A percentile compares a stretch with the other conserved stretches of the same genome.
These are phyloP conservation scores for Hyposoter didymator DNA, from an alignment of 2,888 invertebrate species.

Conservation along the genomic window DNA sequence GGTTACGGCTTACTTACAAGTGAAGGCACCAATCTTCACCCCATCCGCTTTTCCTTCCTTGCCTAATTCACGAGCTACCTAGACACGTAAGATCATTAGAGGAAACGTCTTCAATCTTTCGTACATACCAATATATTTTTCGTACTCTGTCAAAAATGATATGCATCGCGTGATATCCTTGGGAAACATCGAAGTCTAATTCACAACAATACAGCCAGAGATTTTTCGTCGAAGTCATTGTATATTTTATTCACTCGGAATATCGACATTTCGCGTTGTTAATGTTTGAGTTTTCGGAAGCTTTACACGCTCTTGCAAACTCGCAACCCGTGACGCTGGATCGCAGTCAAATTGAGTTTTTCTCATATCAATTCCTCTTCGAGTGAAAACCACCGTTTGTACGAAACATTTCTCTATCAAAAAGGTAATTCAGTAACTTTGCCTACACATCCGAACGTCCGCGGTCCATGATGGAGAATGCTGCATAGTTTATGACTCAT, in stretches of 20 bases:
- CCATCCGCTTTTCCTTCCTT: constrained; percentile 37
- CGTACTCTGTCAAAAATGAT: neutral
- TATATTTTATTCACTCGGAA: neutral
- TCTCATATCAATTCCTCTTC: neutral
- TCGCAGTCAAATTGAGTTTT: neutral
- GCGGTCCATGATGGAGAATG: neutral
- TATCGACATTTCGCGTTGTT: neutral
- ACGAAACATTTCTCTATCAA: neutral
- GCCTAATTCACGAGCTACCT: constrained; percentile 55
- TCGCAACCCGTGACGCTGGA: neutral
- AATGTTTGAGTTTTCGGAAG: neutral
- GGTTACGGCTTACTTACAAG: constrained; percentile 65
- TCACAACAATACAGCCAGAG: neutral
- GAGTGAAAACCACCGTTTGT: neutral
- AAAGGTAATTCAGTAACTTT: neutral
- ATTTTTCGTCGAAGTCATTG: neutral
- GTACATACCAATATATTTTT: neutral
- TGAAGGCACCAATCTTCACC: constrained; percentile 62
- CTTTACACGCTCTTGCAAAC: neutral
- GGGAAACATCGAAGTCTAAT: too few relatives aligned
- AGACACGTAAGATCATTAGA: constrained; percentile 53
- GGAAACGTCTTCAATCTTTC: constrained; percentile 37
- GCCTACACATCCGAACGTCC: neutral
- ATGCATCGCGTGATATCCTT: neutral
- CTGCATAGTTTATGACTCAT: neutral